Base-by-base conservation (phyloP, 2,797 vertebrate species). In the Argyrosomus regius region DNA sequence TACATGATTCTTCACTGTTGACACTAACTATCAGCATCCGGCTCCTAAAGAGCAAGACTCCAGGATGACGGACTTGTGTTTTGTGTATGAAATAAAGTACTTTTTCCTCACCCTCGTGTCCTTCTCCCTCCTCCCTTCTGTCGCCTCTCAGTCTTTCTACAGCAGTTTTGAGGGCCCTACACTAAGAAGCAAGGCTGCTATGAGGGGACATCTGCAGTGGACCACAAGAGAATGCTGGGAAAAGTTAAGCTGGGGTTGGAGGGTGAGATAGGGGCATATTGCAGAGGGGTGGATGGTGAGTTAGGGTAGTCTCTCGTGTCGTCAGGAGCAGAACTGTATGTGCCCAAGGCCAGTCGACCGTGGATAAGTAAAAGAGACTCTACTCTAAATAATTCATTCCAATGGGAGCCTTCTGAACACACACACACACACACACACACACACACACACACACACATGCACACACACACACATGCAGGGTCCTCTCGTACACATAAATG, bases 351-450 rank as follows among this genome's bases (percentile, higher is more conserved):
- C 90, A 88, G 86, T 75, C 78, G 64, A 91, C 90, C 84, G 67
- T 91, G 88, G 85, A 87, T 95, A 94, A 95, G 88, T 89, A 84
- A 89, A 94, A 91, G 90, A 95, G 93, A 94, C 92, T 93, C 87
- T 84, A 57, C 76, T 81, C 80, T 94, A 94, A 95, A 94, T 95
- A 92, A 94, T 95, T 94, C 84, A 95, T 90, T 89, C 86, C 85
- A 88, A 81, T 76, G 85, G 85, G 78, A 93, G 91, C 76, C 81
- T 87, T 90, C 84, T 75, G 73, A 89, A 82, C 77, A 77, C 80
- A 71, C 65, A 68, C 70, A 52, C 75, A 83, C 61, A 82, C 41
- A 45, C 65, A 65, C 13, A 4, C 64, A 54, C 56, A 69, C 66
- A 62, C 68, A 53, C 76, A 39, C 60, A 75, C 78, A 81, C 78